Percentiles rank a stretch among this genome's conserved stretches.
These are phyloP conservation scores for Drosophila parvula DNA, from an alignment of 1,140 invertebrate genomes.

Conservation along the genomic window DNA sequence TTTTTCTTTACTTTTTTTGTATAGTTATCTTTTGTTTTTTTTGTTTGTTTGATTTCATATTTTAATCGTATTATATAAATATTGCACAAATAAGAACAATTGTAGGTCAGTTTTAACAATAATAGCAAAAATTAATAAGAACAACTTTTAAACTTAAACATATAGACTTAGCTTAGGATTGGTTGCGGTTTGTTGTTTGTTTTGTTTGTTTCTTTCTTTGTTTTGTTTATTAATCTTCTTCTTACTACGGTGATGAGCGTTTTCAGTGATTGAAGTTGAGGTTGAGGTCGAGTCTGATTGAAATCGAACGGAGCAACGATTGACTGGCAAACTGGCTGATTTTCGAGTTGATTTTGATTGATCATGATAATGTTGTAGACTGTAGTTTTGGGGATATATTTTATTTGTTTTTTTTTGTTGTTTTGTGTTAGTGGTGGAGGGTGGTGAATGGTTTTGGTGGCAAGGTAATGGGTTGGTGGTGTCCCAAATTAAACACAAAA, in stretches of 20 bases:
- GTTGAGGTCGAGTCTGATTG: constrained; percentile 43
- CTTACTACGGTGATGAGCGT: constrained; percentile 64
- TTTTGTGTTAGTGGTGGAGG: constrained; percentile 53
- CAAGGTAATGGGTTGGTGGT: constrained; percentile 16
- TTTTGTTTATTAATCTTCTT: constrained; percentile 12
- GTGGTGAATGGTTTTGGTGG: constrained; percentile 33
- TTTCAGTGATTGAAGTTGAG: constrained; percentile 70
- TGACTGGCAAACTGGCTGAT: constrained; percentile 45
- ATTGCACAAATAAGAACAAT: constrained; percentile 81
- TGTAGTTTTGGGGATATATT: constrained; percentile 41
- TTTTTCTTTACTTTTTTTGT: constrained; percentile 19
- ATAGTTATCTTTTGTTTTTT: constrained; percentile 51
- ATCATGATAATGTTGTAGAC: constrained; percentile 77
- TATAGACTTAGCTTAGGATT: constrained; percentile 67
- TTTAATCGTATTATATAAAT: constrained; percentile 72
- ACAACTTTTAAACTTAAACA: constrained; percentile 73
- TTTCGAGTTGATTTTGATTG: constrained; percentile 65
- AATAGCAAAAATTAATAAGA: constrained; percentile 75
- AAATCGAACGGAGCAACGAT: constrained; percentile 36
- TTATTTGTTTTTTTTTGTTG: background rate
- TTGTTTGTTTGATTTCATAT: constrained; percentile 53
- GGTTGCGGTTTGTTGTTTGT: constrained; percentile 43
- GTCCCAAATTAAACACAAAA: constrained; percentile 56
- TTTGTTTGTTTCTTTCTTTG: constrained; percentile 11
- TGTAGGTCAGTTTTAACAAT: constrained; percentile 76